Percentiles rank a stretch among this genome's conserved stretches.
Conservation (phyloP, 2,113 vertebrate genomes). For the Tympanuchus pallidicinctus region DNA sequence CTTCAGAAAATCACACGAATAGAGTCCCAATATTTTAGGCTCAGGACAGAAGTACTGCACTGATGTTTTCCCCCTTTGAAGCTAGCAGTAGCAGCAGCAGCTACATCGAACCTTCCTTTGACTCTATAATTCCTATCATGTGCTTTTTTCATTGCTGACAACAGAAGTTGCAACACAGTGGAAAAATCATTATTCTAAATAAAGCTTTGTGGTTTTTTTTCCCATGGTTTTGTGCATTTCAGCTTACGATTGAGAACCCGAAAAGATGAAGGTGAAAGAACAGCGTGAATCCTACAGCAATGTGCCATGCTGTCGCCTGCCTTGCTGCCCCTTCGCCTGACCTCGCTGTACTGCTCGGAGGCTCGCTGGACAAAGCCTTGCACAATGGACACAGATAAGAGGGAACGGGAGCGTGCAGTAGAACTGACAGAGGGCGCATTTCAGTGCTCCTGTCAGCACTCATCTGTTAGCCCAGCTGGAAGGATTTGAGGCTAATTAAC, state of each 20-base stretch:
- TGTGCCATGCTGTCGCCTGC: fast-evolving
- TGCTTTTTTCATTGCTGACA: background rate
- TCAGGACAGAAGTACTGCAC: background rate
- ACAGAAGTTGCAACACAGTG: background rate
- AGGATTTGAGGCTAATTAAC: conserved; percentile 45
- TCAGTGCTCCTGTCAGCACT: background rate
- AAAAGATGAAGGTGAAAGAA: background rate
- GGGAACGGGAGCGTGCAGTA: background rate
- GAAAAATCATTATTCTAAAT: conserved; percentile 57
- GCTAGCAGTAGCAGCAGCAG: background rate
- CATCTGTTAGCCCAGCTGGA: conserved; percentile 32
- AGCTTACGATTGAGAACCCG: background rate
- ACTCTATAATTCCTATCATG: background rate
- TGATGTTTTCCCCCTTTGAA: background rate
- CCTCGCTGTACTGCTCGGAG: background rate
- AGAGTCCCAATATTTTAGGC: background rate
- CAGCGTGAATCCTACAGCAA: background rate
- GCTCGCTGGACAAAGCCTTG: background rate
- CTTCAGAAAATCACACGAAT: no score
- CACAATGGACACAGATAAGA: background rate
- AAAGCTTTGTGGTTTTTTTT: background rate
- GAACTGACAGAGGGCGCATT: conserved; percentile 38
- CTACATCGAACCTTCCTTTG: background rate
- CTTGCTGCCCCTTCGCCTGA: background rate
- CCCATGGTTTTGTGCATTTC: background rate